Evolutionary conservation across 2,888 invertebrate species (phyloP), one percentile per base, ranked within the genome.

Genomic region (Taenaris catops): DNA sequence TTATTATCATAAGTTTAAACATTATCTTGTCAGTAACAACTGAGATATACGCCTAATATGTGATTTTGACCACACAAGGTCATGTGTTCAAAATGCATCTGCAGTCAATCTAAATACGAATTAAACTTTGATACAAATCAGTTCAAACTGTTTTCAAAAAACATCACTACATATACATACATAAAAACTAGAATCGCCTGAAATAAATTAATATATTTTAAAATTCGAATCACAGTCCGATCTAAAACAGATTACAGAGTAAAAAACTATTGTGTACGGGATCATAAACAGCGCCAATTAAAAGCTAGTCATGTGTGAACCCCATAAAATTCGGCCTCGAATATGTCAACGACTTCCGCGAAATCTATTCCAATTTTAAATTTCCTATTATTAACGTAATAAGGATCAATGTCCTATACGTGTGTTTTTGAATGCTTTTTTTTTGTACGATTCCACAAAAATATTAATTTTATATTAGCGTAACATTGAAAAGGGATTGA

Each of bases 381-480:
- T 17, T 29, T 21, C 27, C 21, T 10, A 31, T n/a, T 17, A 12
- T 28, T 6, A 19, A 27, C 9, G 16, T 53, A 55, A 60, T 51
- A 57, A 56, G 48, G 46, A 16, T 52, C 57, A 48, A 52, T 48
- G 57, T 58, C 54, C 55, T 55, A 4, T 3, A 28, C 25, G 14
- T 28, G 33, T 41, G 41, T 34, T 50, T 55, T 58, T 64, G 4
- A 31, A 19, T n/a, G n/a, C n/a, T n/a, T 14, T 18, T 24, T 38
- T 34, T 37, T 60, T 59, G 49, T 38, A 24, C 39, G 45, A 39
- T 47, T 50, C 44, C 57, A 58, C 63, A 60, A 47, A 69, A 68
- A 69, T 74, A 83, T 81, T 80, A 81, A 84, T 76, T 80, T 78
- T 66, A 76, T 76, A 83, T 80, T 80, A 81, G 64, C 63, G 60